These are phyloP conservation scores for Scaptomyza montana DNA, from an alignment of 1,140 invertebrate species.

Conservation along the genomic window DNA sequence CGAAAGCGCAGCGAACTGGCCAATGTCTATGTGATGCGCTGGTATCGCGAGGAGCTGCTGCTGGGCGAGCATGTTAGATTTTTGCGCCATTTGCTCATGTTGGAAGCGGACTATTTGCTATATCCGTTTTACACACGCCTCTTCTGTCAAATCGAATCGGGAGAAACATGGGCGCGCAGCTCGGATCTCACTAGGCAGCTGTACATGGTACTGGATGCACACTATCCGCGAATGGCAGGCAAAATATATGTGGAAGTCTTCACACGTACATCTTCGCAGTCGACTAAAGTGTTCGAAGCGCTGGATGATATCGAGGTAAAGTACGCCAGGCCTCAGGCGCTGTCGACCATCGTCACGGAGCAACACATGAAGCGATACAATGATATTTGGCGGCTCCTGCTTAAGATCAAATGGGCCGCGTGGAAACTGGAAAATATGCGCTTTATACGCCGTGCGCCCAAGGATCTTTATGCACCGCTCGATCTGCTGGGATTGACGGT, in stretches of 20 bases:
- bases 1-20: conserved; percentile 49
- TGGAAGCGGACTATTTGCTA: conserved; percentile 70
- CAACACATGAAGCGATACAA: conserved; percentile 63
- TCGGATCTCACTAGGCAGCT: conserved; percentile 57
- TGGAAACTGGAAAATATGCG: conserved; percentile 73
- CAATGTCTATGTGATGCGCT: conserved; percentile 64
- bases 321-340: conserved; percentile 50
- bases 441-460: conserved; percentile 43
- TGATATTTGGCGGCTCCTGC: conserved; percentile 68
- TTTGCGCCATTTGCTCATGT: conserved; percentile 66
- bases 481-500: conserved; percentile 67
- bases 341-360: conserved; percentile 55
- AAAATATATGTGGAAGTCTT: conserved; percentile 48
- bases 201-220: conserved; percentile 45
- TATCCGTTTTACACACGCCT: conserved; percentile 63
- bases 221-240: conserved; percentile 40
- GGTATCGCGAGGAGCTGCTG: conserved; percentile 58
- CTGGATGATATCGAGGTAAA: conserved; percentile 60
- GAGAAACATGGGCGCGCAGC: conserved; percentile 54
- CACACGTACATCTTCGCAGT: conserved; percentile 35
- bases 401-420: conserved; percentile 78
- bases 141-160: conserved; percentile 71
- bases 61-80: conserved; percentile 59
- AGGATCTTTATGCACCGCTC: conserved; percentile 48
- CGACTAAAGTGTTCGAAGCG: conserved; percentile 61